These are phyloP conservation scores for Euborellia annulipes DNA, from an alignment of 1,140 invertebrate genomes.

Conservation along the genomic window DNA sequence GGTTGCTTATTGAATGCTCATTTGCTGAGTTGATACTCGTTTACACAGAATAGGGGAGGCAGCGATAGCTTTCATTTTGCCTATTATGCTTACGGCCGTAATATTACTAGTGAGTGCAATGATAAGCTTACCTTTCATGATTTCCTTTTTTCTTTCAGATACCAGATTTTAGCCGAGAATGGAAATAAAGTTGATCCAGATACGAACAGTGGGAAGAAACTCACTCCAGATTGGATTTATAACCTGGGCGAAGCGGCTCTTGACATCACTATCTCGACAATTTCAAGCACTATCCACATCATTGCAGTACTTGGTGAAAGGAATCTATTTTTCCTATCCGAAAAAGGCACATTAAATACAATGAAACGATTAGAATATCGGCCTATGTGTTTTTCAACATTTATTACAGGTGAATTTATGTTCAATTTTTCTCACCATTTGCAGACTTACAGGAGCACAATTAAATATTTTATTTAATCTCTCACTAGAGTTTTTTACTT, in stretches of 20 bases:
- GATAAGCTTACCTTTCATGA: no score
- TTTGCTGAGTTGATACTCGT: no score
- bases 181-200: conserved; percentile 34
- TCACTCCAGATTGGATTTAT: conserved; percentile 56
- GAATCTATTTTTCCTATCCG: conserved; percentile 59
- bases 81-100: no score
- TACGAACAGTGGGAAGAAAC: conserved; percentile 30
- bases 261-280: conserved; percentile 40
- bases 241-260: conserved; percentile 60
- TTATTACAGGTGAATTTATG: conserved; percentile 56
- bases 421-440: no score
- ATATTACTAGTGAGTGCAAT: no score
- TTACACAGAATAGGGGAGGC: no score
- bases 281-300: conserved; percentile 32
- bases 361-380: conserved; percentile 69
- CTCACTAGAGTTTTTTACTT: no score
- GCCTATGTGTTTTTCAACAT: conserved; percentile 54
- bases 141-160: conserved; percentile 30
- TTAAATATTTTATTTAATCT: no score
- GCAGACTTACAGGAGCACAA: no score
- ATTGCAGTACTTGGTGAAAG: conserved; percentile 55
- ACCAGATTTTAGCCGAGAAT: conserved; percentile 41
- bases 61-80: no score
- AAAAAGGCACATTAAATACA: conserved; percentile 53
- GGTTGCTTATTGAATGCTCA: no score